A percentile compares a stretch with the other conserved stretches of the same genome.
These are phyloP conservation scores for Remorina albescens DNA, from an alignment of 2,797 vertebrate genomes.

Conservation along the genomic window DNA sequence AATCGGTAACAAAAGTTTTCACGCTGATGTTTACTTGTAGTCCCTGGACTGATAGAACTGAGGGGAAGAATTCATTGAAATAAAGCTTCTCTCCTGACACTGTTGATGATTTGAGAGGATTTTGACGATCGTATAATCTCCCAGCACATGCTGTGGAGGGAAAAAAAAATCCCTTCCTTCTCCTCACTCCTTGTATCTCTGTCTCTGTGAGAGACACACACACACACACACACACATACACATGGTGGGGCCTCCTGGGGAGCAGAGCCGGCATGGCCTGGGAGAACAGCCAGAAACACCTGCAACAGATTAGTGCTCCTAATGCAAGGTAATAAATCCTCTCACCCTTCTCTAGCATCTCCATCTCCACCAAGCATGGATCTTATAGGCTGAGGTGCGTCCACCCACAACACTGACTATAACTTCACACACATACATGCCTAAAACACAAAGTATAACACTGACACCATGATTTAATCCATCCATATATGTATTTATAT, in stretches of 20 bases:
- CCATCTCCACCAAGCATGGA: slow-evolving; percentile 69
- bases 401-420: slow-evolving; percentile 40
- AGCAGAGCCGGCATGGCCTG: slow-evolving; percentile 70
- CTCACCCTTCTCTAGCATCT: slow-evolving; percentile 80
- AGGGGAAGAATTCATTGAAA: slow-evolving; percentile 39
- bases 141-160: slow-evolving; percentile 31
- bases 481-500: slow-evolving; percentile 4
- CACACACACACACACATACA: slow-evolving; percentile 66
- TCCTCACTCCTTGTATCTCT: slow-evolving; percentile 46
- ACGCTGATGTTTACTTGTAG: slow-evolving; percentile 16
- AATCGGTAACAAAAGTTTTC: not conserved
- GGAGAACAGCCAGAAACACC: slow-evolving; percentile 86
- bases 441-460: slow-evolving; percentile 18
- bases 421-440: slow-evolving; percentile 12
- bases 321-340: slow-evolving; percentile 87
- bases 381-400: slow-evolving; percentile 52
- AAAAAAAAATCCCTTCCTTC: slow-evolving; percentile 20
- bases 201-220: too few relatives aligned
- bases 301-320: slow-evolving; percentile 89
- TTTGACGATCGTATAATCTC: slow-evolving; percentile 50
- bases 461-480: slow-evolving; percentile 14
- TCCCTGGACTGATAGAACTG: slow-evolving; percentile 29
- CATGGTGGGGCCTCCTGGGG: slow-evolving; percentile 76
- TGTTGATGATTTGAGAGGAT: slow-evolving; percentile 53
- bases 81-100: slow-evolving; percentile 45